Conservation (phyloP, 2,888 invertebrate genomes). For the Laothoe populi region DNA sequence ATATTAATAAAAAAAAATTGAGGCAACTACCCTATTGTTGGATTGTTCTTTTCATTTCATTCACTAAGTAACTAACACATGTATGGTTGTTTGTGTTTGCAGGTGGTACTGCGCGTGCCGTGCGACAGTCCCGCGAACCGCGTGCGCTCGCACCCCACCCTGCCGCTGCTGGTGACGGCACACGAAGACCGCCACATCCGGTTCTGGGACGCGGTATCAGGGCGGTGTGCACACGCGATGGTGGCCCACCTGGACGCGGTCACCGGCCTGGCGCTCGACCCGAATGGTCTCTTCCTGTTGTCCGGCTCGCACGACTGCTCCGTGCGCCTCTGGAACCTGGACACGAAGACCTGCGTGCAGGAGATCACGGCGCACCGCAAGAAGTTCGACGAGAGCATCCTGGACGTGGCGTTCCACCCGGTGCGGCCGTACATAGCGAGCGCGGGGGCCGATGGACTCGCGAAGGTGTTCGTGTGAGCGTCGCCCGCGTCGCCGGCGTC, state of each 20-base stretch:
- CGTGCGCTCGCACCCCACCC: constrained; percentile 97
- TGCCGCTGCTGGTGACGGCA: constrained; percentile 97
- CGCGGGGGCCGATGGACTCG: constrained; percentile 99
- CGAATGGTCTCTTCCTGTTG: constrained; percentile 98
- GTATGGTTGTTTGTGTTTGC: constrained; percentile 51
- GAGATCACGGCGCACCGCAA: constrained; percentile 99
- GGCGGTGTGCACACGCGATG: constrained; percentile 98
- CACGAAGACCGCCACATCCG: constrained; percentile 99
- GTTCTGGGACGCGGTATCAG: constrained; percentile 98
- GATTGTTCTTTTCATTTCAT: too few species aligned
- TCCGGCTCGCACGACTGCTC: constrained; percentile 99
- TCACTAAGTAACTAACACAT: too few species aligned
- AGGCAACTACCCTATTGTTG: too few species aligned
- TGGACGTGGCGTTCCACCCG: constrained; percentile 99
- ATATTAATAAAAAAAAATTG: too few species aligned
- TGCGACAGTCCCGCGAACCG: constrained; percentile 90
- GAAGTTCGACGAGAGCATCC: constrained; percentile 99
- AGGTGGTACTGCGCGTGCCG: constrained; percentile 85
- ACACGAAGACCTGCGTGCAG: constrained; percentile 99
- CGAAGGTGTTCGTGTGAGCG: constrained; percentile 97
- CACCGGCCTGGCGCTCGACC: constrained; percentile 98
- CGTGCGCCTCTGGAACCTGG: constrained; percentile 99
- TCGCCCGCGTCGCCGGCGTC: constrained; percentile 8
- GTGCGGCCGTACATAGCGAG: constrained; percentile 99
- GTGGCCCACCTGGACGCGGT: constrained; percentile 99